A percentile compares a stretch with the other conserved stretches of the same genome.
phyloP scores from a whole-genome alignment of 53 echinoderm and acorn worm genomes.

The Henricia sp. region DNA sequence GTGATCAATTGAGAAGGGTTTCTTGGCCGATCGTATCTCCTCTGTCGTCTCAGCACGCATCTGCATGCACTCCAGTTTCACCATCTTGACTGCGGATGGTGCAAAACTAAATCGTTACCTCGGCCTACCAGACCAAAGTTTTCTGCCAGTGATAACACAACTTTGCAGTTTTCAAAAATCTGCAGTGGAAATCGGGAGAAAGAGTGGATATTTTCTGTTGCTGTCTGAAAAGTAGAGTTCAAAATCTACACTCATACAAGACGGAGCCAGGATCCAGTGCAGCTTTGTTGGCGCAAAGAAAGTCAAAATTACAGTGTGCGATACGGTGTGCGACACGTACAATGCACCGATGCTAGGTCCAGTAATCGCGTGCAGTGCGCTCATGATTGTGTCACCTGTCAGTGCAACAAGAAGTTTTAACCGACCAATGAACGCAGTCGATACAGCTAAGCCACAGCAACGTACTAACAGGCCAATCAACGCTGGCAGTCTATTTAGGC shows the following conservation, averaged over 20 bases:
- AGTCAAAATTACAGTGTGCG: slow-evolving; percentile 31
- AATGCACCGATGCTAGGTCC: not conserved
- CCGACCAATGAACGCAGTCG: slow-evolving; percentile 34
- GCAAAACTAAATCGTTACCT: too few relatives aligned
- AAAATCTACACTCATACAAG: too few relatives aligned
- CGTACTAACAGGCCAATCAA: slow-evolving; percentile 45
- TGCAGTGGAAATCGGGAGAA: not conserved
- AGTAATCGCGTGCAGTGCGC: not conserved
- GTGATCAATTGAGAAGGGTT: slow-evolving; percentile 47
- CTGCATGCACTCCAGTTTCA: slow-evolving; percentile 67
- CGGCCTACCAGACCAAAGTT: too few relatives aligned
- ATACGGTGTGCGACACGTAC: not conserved
- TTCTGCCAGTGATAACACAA: not conserved
- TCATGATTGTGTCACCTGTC: slow-evolving; percentile 32
- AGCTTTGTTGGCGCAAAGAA: slow-evolving; percentile 11
- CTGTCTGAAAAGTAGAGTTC: not conserved
- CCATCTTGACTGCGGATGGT: slow-evolving; percentile 40
- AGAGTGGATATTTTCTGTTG: not conserved
- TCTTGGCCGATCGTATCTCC: slow-evolving; percentile 53
- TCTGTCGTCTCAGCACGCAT: slow-evolving; percentile 47
- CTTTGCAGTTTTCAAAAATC: slow-evolving; percentile 9
- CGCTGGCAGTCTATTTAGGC: slow-evolving; percentile 41
- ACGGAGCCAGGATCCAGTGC: not conserved
- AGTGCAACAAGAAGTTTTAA: slow-evolving; percentile 58
- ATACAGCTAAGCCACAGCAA: slow-evolving; percentile 38